Conservation (phyloP, 64 coral and sea anemone genomes). For the Dendronephthya gigantea region DNA sequence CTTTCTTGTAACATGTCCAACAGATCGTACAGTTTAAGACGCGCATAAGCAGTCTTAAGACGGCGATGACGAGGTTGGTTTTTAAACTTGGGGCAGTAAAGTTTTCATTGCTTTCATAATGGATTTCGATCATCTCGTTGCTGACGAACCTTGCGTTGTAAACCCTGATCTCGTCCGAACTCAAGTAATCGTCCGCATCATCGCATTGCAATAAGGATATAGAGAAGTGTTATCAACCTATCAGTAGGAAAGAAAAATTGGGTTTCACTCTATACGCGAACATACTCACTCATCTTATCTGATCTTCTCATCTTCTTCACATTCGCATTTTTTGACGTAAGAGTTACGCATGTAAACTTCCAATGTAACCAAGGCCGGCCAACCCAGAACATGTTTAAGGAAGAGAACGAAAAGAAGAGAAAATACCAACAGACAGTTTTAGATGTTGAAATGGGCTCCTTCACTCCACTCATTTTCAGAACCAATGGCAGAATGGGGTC, state of each 20-base stretch:
- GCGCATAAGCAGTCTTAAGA: not conserved
- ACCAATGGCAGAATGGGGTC: too few species aligned
- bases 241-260: not conserved
- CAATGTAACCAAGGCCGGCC: too few species aligned
- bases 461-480: too few species aligned
- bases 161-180: not conserved
- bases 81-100: not conserved
- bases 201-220: not conserved
- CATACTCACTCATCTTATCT: too few species aligned
- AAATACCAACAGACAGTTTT: too few species aligned
- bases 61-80: not conserved
- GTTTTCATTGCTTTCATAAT: too few species aligned
- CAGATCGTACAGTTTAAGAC: not conserved
- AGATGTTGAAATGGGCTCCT: too few species aligned
- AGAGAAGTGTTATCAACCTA: not conserved
- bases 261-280: too few species aligned
- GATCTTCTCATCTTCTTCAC: not conserved
- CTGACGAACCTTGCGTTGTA: too few species aligned
- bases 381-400: not conserved
- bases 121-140: too few species aligned
- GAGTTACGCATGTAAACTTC: too few species aligned
- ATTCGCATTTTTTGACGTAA: not conserved
- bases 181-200: not conserved
- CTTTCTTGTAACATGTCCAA: conserved; percentile 14
- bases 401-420: too few species aligned